Percentiles rank a stretch among this genome's conserved stretches.
Evolutionary conservation across 2,797 vertebrate genomes (phyloP).

Genomic region (Chaenodraco wilsoni): DNA sequence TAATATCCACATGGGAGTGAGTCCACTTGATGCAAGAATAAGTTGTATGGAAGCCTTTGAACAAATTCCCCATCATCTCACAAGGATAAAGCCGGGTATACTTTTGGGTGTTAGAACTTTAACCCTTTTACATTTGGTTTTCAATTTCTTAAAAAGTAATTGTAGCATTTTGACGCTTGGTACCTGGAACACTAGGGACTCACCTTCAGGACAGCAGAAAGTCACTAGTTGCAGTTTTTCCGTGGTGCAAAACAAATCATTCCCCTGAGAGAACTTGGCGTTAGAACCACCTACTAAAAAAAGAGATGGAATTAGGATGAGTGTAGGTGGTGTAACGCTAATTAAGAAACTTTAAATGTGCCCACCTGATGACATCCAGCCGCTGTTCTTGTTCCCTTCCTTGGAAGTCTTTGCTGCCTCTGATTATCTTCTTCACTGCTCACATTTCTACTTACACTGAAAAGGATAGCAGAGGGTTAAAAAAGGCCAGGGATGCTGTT

Average conservation of each 20-base stretch:
- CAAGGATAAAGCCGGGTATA: too few relatives aligned
- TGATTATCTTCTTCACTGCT: neutral
- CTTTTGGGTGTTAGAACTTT: too few relatives aligned
- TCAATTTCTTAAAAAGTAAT: too few relatives aligned
- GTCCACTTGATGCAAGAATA: too few relatives aligned
- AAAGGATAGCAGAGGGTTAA: constrained; percentile 52
- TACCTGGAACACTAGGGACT: neutral
- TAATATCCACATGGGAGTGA: too few relatives aligned
- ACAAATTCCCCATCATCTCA: too few relatives aligned
- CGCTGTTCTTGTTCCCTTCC: neutral
- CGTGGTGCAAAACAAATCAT: neutral
- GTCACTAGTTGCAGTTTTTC: neutral
- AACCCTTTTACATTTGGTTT: too few relatives aligned
- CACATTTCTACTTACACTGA: constrained; percentile 15
- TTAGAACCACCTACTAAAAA: neutral
- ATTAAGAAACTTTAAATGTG: neutral
- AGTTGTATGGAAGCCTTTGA: too few relatives aligned
- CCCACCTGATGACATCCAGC: constrained; percentile 2
- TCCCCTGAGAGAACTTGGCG: neutral
- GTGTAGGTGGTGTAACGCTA: neutral
- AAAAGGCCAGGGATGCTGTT: constrained; percentile 54
- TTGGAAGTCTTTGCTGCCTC: neutral
- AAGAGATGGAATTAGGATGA: neutral
- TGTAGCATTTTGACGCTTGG: too few relatives aligned
- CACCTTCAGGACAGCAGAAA: neutral